These are phyloP conservation scores for Phortica okadai DNA, from an alignment of 2,888 invertebrate species.

Conservation along the genomic window DNA sequence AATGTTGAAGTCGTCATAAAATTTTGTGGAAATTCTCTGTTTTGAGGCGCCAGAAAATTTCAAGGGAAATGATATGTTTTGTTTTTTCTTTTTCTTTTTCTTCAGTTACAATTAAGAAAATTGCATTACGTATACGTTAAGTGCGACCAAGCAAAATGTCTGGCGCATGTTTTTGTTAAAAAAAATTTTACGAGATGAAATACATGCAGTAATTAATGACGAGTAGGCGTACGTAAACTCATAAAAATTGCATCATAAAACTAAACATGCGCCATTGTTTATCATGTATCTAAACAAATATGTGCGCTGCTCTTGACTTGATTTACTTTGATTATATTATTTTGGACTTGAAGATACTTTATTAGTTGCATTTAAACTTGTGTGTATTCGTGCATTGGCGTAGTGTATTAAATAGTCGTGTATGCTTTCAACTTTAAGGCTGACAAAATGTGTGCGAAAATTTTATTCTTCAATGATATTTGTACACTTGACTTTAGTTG, in stretches of 20 bases:
- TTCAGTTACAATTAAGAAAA: slow-evolving; percentile 20
- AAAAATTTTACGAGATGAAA: background rate
- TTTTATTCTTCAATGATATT: too few species aligned
- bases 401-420: background rate
- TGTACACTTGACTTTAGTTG: background rate
- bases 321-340: too few species aligned
- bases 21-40: slow-evolving; percentile 1
- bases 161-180: background rate
- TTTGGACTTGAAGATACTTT: too few species aligned
- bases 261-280: too few species aligned
- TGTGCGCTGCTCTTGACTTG: too few species aligned
- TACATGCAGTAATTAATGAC: too few species aligned
- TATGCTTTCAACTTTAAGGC: background rate
- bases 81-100: background rate
- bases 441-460: background rate
- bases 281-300: too few species aligned
- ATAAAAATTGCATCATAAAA: too few species aligned
- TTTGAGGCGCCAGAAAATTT: slow-evolving; percentile 47
- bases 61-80: slow-evolving; percentile 52
- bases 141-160: slow-evolving; percentile 31
- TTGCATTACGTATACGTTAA: slow-evolving; percentile 64
- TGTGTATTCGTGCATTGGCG: background rate
- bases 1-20: slow-evolving; percentile 36
- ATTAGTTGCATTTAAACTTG: background rate
- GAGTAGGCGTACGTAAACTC: too few species aligned